A percentile compares a stretch with the other conserved stretches of the same genome.
phyloP scores from a whole-genome alignment of 1,140 invertebrate genomes.

The Streblospio benedicti region DNA sequence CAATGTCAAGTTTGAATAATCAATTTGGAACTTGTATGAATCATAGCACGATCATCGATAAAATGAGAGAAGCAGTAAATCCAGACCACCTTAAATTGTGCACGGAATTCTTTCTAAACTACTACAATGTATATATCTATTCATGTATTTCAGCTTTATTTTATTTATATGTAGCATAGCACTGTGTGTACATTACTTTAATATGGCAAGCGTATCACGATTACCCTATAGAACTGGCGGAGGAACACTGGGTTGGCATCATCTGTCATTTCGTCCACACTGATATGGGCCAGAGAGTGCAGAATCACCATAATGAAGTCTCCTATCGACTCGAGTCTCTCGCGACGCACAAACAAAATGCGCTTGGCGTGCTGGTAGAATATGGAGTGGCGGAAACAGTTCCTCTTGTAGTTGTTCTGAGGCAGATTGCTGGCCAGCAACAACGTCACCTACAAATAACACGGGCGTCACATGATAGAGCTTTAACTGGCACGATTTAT shows the following conservation, averaged over 20 bases:
- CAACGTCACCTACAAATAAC: conserved; percentile 34
- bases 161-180: no score
- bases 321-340: conserved; percentile 41
- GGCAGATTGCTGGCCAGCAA: conserved; percentile 41
- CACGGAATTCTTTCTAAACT: no score
- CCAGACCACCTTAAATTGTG: no score
- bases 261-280: conserved; percentile 35
- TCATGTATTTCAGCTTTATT: no score
- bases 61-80: no score
- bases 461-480: no score
- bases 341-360: conserved; percentile 37
- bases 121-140: no score
- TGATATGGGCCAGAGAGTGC: conserved; percentile 40
- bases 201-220: no score
- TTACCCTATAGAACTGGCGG: conserved; percentile 38
- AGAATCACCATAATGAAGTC: conserved; percentile 41
- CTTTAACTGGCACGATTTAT: no score
- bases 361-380: conserved; percentile 36
- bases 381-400: conserved; percentile 41
- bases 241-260: conserved; percentile 38
- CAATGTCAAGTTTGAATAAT: conserved; percentile 2
- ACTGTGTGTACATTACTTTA: no score
- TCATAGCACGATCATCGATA: neutral
- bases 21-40: neutral
- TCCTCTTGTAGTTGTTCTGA: conserved; percentile 32